Base-by-base conservation (phyloP, 92 coral and sea anemone genomes). In the Blastomussa wellsi region DNA sequence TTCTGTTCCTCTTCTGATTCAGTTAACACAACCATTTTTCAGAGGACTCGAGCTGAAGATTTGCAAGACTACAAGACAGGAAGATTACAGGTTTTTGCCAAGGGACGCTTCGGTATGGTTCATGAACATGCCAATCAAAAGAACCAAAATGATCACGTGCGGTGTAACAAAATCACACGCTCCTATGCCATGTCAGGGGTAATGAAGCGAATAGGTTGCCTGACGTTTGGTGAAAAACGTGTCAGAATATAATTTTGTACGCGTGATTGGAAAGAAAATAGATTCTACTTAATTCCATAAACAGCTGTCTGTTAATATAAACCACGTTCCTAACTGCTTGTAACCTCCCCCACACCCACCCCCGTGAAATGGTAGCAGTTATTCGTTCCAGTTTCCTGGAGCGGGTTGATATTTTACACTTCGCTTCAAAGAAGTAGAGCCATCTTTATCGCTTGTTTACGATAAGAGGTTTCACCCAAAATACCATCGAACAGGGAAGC, bases 91-190 rank as follows among this genome's bases (percentile, higher is more conserved):
- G 44, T 26, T 29, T 26, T 57, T 57, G 65, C 65, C 11, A 35
- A 33, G 15, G 75, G 28, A 70, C 42, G 75, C 75, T 49, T 82
- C 55, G 60, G 84, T 44, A 47, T 36, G 64, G 76, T 36, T 69
- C 77, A 53, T 14, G 69, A 65, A 82, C 86, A 82, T 82, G 86
- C 86, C 86, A 82, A 82, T 82, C 78, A 82, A 52, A 82, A n/a
- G 19, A 72, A 8, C 55, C 13, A 72, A 82, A 26, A 4, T 4
- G 52, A 22, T 82, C 86, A 82, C 86, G 79, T 82, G 86, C 19
- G 7, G 22, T 51, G 4, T 13, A 71, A 72, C 16, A 7, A 71
- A 79, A 53, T n/a, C n/a, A 71, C n/a, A 4, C 26, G 19, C 2
- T 14, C 26, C 36, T 7, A 13, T 35, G 17, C 4, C 51, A 32